Evolutionary conservation across 92 coral and sea anemone species (phyloP), one percentile per base, ranked within the genome.

Genomic region (Isaurus tuberculatus): DNA sequence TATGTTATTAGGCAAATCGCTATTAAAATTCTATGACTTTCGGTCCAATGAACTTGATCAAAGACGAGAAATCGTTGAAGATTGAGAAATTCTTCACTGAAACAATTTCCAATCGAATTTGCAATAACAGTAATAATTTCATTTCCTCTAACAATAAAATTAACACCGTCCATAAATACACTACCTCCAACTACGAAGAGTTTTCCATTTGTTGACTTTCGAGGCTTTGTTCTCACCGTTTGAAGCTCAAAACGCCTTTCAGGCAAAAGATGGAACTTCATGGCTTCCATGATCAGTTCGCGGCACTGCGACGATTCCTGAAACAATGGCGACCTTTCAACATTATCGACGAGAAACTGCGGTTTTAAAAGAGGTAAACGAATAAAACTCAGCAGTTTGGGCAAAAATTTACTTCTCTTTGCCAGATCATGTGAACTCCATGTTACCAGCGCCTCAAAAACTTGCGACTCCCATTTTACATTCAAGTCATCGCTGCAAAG

Each of bases 171-270:
- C n/a, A 11, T 15, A 70, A n/a, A 37, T 13, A 30, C 71, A 89
- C 82, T 79, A 97, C 99, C 99, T 81, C 99, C 98, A 17, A 97
- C 98, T 1, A 93, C 99, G 84, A 86, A 94, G 43, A 97, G 89
- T 55, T 90, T 93, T 26, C 99, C 99, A 17, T 92, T 93, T 58
- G 95, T 97, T 0, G 99, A 94, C 77, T 87, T 90, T 67, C 99
- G 84, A 7, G 97, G 98, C 81, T 81, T 92, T 28, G 99, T 94
- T 74, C 98, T 84, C 10, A 89, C 64, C 26, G 88, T 88, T 72
- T 92, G 96, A 83, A 94, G 81, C 61, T 92, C 93, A 60, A 95
- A 90, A 19, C 91, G 91, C 79, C 99, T 79, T 64, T 94, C 93
- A 22, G 99, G 99, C 34, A 97, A 72, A 20, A 97, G 88, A 28